Conservation (phyloP, 2,113 vertebrate species). For the Tauraco erythrolophus region DNA sequence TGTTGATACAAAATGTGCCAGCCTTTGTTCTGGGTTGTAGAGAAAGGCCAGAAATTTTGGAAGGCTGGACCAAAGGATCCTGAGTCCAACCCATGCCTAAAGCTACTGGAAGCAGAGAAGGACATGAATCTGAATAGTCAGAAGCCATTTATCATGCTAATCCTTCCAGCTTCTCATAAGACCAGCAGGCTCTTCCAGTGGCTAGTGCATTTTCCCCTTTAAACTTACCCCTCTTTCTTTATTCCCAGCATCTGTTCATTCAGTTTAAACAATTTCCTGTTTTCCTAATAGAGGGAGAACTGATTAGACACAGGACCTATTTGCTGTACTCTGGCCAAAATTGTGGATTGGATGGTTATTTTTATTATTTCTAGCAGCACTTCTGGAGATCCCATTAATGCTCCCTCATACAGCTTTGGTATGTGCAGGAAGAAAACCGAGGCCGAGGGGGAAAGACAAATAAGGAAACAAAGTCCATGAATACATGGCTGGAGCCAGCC, state of each 20-base stretch:
- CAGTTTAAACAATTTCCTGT: slow-evolving; percentile 60
- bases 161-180: neutral
- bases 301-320: slow-evolving; percentile 39
- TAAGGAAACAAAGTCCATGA: neutral
- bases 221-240: neutral
- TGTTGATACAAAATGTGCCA: neutral
- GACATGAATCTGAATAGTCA: neutral
- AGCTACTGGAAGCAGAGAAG: neutral
- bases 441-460: neutral
- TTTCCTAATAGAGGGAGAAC: slow-evolving; percentile 48
- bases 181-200: neutral
- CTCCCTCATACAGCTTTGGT: neutral
- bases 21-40: neutral
- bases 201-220: neutral
- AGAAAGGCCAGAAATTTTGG: neutral
- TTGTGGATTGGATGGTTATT: slow-evolving; percentile 11
- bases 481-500: neutral
- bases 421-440: slow-evolving; percentile 20
- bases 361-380: slow-evolving; percentile 46
- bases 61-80: neutral
- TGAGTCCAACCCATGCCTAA: neutral
- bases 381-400: slow-evolving; percentile 58
- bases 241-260: slow-evolving; percentile 57
- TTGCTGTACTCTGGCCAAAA: slow-evolving; percentile 48
- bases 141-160: neutral